Percentiles rank a stretch among this genome's conserved stretches.
phyloP scores from a whole-genome alignment of 2,797 vertebrate species.

The Vireo griseus region DNA sequence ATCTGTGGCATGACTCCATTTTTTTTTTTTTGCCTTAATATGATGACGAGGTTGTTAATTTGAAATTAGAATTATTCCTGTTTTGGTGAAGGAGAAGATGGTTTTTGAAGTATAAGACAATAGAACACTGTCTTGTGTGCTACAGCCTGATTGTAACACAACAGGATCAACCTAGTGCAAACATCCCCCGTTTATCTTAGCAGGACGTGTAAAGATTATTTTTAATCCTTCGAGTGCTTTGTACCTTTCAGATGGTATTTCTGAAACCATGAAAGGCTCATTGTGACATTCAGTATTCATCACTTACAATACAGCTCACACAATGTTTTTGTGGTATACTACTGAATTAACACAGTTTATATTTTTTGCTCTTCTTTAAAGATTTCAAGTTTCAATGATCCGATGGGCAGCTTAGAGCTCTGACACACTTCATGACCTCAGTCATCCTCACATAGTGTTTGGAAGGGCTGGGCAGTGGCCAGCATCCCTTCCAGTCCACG shows the following conservation, averaged over 20 bases:
- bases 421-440: background rate
- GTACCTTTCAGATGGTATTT: constrained; percentile 3
- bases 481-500: background rate
- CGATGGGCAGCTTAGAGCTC: background rate
- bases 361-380: background rate
- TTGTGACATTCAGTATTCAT: background rate
- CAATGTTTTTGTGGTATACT: background rate
- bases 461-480: background rate
- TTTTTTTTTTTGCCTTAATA: background rate
- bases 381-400: background rate
- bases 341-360: background rate
- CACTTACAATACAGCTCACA: background rate
- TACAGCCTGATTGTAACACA: background rate
- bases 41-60: background rate
- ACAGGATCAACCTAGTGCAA: background rate
- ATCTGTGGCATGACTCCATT: background rate
- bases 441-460: background rate
- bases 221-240: constrained; percentile 29
- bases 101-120: background rate
- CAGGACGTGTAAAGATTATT: background rate
- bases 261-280: background rate
- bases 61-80: background rate
- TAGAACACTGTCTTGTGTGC: background rate
- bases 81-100: background rate
- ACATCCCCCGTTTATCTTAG: background rate